These are phyloP conservation scores for Myiozetetes cayanensis DNA, from an alignment of 2,113 vertebrate genomes.

Conservation along the genomic window DNA sequence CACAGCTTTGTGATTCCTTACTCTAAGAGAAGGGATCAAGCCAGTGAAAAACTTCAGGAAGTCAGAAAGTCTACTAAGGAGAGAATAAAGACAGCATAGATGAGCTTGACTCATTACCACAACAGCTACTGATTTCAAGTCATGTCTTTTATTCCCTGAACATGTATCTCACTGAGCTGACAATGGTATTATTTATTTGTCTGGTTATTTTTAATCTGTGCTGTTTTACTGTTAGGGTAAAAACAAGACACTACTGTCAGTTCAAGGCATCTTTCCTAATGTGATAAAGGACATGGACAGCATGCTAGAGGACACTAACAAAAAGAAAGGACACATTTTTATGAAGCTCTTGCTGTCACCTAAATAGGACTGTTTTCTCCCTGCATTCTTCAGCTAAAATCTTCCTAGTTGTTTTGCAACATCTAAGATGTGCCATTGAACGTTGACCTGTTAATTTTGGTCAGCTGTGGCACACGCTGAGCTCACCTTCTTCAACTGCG, in stretches of 20 bases:
- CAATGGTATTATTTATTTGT: conserved; percentile 18
- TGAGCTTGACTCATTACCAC: neutral
- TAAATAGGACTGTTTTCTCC: neutral
- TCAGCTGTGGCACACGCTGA: neutral
- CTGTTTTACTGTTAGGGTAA: conserved; percentile 24
- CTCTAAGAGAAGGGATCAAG: neutral
- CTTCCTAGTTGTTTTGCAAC: neutral
- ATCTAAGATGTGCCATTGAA: neutral
- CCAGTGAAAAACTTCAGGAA: neutral
- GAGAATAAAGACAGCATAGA: neutral
- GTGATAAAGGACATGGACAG: neutral
- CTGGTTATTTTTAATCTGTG: conserved; percentile 58
- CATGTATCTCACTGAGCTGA: conserved; percentile 28
- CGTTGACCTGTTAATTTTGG: neutral
- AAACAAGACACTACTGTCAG: conserved; percentile 28
- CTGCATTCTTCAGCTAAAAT: neutral
- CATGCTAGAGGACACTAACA: neutral
- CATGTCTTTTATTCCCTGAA: neutral
- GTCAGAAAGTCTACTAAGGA: neutral
- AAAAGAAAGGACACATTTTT: conserved; percentile 9
- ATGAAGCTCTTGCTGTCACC: neutral
- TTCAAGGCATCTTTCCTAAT: conserved; percentile 39
- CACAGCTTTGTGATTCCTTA: neutral
- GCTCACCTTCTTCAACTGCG: neutral
- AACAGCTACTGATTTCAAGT: neutral